These are phyloP conservation scores for Falcaria lacertinaria DNA, from an alignment of 2,888 invertebrate genomes.

Conservation along the genomic window DNA sequence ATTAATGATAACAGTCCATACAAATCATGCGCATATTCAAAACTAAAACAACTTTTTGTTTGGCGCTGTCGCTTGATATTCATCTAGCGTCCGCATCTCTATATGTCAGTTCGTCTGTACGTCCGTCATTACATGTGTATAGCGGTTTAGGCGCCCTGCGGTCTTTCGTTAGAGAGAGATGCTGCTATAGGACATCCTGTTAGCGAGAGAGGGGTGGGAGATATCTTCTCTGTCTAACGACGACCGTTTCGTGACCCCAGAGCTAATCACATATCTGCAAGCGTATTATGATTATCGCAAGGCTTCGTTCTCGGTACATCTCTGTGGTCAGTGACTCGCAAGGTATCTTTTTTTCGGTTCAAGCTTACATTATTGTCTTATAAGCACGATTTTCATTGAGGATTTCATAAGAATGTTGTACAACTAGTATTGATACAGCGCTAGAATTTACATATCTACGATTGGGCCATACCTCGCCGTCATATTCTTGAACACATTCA, in stretches of 20 bases:
- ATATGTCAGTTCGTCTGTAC: constrained; percentile 56
- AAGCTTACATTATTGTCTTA: constrained; percentile 35
- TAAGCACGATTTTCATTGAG: constrained; percentile 36
- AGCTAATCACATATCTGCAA: constrained; percentile 78
- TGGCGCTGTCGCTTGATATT: constrained; percentile 51
- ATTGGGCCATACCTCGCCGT: not conserved
- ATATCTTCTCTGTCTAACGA: constrained; percentile 63
- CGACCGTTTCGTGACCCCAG: constrained; percentile 76
- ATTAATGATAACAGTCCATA: constrained; percentile 40
- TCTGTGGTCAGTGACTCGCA: constrained; percentile 71
- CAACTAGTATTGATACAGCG: constrained; percentile 1
- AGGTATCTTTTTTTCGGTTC: constrained; percentile 43
- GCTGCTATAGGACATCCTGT: constrained; percentile 31
- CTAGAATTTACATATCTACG: constrained; percentile 2
- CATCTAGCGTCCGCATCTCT: constrained; percentile 64
- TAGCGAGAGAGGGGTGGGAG: constrained; percentile 37
- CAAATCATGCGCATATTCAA: constrained; percentile 34
- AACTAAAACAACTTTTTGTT: constrained; percentile 37
- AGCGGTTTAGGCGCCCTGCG: constrained; percentile 76
- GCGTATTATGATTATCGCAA: constrained; percentile 76
- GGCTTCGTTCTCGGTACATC: constrained; percentile 66
- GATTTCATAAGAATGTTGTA: constrained; percentile 10
- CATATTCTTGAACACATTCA: too few species aligned
- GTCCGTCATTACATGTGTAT: constrained; percentile 70
- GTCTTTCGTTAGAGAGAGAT: constrained; percentile 59